Evolutionary conservation across 2,888 invertebrate species (phyloP).

Genomic region (Morpho deidamia): DNA sequence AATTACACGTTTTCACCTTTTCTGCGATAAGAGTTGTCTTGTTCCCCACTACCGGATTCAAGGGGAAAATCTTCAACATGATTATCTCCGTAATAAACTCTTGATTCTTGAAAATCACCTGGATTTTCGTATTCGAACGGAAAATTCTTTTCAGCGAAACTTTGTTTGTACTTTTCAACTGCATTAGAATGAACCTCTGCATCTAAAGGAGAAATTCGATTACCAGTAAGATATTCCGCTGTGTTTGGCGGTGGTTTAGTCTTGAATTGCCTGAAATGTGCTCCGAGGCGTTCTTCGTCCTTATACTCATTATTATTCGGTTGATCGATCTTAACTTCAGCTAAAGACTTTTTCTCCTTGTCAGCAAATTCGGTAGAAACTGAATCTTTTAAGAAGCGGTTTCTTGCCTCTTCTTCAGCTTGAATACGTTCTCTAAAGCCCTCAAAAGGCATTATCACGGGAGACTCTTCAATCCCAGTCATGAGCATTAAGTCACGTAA

Average conservation of each 20-base stretch:
- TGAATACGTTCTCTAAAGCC: conserved; percentile 67
- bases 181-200: conserved; percentile 66
- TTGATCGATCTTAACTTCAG: conserved; percentile 37
- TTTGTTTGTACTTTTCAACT: conserved; percentile 65
- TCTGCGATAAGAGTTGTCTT: conserved; percentile 43
- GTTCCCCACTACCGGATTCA: conserved; percentile 65
- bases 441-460: conserved; percentile 58
- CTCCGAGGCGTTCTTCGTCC: conserved; percentile 73
- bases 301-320: conserved; percentile 40
- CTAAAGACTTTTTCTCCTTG: conserved; percentile 62
- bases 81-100: conserved; percentile 78
- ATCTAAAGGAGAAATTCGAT: conserved; percentile 59
- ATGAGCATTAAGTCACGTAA: conserved; percentile 57
- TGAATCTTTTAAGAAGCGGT: conserved; percentile 27
- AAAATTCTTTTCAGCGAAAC: conserved; percentile 65
- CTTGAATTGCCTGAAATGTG: conserved; percentile 64
- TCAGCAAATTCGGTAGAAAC: conserved; percentile 38
- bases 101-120: conserved; percentile 70
- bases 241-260: conserved; percentile 55
- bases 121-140: conserved; percentile 71
- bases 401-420: conserved; percentile 44
- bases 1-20: conserved; percentile 43
- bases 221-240: conserved; percentile 62
- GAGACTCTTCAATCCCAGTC: conserved; percentile 51
- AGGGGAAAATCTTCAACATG: conserved; percentile 58